These are phyloP conservation scores for Drosophila tristis DNA, from an alignment of 1,140 invertebrate genomes.

Conservation along the genomic window DNA sequence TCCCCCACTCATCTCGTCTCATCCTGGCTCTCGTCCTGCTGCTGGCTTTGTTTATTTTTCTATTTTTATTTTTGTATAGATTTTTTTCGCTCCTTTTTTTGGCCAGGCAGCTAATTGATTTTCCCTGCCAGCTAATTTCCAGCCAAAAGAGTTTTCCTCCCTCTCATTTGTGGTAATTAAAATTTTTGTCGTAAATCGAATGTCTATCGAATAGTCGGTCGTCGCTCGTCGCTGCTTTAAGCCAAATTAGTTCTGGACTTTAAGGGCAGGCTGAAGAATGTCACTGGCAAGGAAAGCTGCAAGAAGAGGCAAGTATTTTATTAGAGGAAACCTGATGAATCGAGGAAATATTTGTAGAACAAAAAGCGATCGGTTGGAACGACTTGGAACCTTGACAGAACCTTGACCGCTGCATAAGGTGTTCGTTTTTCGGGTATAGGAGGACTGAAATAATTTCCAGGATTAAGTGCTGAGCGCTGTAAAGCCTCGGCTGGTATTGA, in stretches of 20 bases:
- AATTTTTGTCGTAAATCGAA: slow-evolving; percentile 64
- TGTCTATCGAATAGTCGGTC: neutral
- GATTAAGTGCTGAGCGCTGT: no score
- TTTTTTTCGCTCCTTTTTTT: slow-evolving; percentile 29
- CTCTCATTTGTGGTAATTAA: slow-evolving; percentile 61
- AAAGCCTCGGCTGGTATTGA: no score
- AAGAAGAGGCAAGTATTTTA: no score
- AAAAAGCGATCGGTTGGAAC: no score
- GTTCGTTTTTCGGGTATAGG: no score
- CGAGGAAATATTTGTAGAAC: no score
- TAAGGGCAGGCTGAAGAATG: neutral
- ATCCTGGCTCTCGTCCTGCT: slow-evolving; percentile 36
- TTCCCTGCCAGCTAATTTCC: slow-evolving; percentile 65
- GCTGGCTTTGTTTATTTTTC: slow-evolving; percentile 47
- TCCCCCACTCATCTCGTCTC: neutral
- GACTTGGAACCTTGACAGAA: no score
- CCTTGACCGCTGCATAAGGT: no score
- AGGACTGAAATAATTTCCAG: no score
- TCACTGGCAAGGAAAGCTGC: no score
- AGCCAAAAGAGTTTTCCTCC: slow-evolving; percentile 61
- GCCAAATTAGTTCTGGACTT: neutral
- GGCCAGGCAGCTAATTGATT: slow-evolving; percentile 68
- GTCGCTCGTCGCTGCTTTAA: slow-evolving; percentile 3
- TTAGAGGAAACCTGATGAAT: no score
- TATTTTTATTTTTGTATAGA: slow-evolving; percentile 31